Percentiles rank a stretch among this genome's conserved stretches.
These are phyloP conservation scores for Typhlichthys eigenmanni DNA, from an alignment of 2,797 vertebrate species.

Conservation along the genomic window DNA sequence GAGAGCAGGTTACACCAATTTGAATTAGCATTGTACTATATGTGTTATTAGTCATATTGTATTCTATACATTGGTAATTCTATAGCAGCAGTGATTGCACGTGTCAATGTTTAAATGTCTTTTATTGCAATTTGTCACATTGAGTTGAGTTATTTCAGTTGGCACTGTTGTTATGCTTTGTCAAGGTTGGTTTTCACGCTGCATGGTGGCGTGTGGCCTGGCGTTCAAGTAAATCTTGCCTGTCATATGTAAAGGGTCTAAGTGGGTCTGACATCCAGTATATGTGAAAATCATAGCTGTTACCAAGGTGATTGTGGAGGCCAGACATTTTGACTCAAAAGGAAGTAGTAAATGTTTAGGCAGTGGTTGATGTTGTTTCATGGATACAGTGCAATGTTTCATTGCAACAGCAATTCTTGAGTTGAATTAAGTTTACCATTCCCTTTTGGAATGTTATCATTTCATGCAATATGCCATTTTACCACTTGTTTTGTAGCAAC, in stretches of 20 bases:
- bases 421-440: no score
- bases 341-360: not conserved
- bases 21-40: no score
- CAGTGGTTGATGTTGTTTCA: not conserved
- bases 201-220: constrained; percentile 65
- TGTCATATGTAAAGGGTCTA: constrained; percentile 67
- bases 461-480: no score
- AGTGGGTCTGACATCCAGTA: constrained; percentile 56
- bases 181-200: constrained; percentile 74
- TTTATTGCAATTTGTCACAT: constrained; percentile 53
- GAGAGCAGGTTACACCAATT: no score
- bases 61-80: no score
- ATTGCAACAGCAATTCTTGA: no score
- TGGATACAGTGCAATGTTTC: no score
- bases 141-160: constrained; percentile 67
- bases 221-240: constrained; percentile 55
- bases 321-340: not conserved
- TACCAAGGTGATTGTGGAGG: constrained; percentile 57
- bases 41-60: no score
- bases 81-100: no score
- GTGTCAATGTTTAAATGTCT: not conserved
- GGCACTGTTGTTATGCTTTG: constrained; percentile 80
- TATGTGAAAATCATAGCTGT: constrained; percentile 59
- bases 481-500: no score
- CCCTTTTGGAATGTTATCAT: no score